Evolutionary conservation across 2,888 invertebrate genomes (phyloP), one percentile per base, ranked within the genome.

Genomic region (Podabrus alpinus): DNA sequence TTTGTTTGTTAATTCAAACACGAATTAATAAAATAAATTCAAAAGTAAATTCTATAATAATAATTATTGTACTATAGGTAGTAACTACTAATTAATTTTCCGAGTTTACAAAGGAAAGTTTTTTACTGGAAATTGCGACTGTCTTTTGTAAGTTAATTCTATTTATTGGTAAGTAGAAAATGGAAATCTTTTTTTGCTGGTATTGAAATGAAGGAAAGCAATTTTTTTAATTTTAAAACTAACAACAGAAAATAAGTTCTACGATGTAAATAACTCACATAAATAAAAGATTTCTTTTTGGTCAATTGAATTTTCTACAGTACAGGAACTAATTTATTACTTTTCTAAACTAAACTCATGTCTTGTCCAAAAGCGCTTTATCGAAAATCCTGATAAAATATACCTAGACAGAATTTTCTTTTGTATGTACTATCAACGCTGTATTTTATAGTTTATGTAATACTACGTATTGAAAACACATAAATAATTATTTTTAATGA

Each of bases 281-380:
- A 69, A 73, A 73, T 73, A 73, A 73, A 69, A 69, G 62, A 73
- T 73, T 68, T 59, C 59, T 59, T 73, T 73, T 67, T 68, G 72
- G 72, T 73, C 73, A 69, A 68, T 69, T 69, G 69, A 68, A 61
- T 68, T 73, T 69, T 66, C 59, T 73, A 73, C 69, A 73, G 64
- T 64, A 61, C 69, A 66, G 59, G 60, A 73, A 69, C 69, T 73
- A 73, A 73, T 73, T 73, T 73, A 73, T 73, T 73, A 73, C 69
- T 59, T 66, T 69, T 19, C 62, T 69, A 62, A 60, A 68, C 60
- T 45, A 68, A 72, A 67, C 68, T 68, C 72, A 60, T 61, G 45
- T 45, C 68, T 67, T 72, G 68, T 68, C 67, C 61, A 72, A 72
- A 68, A 67, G 19, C 62, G 62, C 62, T 72, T 59, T 59, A 71